Conservation (phyloP, 2,113 vertebrate genomes). For the Xenus cinereus region DNA sequence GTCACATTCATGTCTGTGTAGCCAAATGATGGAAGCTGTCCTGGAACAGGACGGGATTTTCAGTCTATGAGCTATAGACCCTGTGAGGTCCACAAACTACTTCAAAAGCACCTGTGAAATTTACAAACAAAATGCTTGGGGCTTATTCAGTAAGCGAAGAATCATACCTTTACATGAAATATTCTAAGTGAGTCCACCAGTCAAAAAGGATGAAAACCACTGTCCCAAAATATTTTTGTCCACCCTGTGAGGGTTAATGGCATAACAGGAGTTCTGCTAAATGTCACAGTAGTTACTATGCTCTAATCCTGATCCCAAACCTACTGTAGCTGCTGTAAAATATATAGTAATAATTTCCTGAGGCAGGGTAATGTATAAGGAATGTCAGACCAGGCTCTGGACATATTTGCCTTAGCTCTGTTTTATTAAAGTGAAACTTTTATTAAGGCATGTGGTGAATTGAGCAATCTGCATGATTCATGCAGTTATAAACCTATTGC, state of each 20-base stretch:
- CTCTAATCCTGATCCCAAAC: conserved; percentile 82
- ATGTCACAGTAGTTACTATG: conserved; percentile 83
- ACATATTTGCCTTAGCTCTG: conserved; percentile 81
- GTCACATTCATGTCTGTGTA: background rate
- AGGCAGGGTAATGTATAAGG: conserved; percentile 83
- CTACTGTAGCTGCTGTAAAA: conserved; percentile 83
- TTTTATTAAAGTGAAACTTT: conserved; percentile 88
- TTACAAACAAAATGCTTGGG: background rate
- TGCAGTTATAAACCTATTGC: conserved; percentile 78
- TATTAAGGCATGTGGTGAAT: conserved; percentile 86
- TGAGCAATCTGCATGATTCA: conserved; percentile 83
- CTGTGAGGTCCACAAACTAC: background rate
- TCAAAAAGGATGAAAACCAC: background rate
- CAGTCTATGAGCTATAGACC: background rate
- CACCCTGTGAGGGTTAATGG: conserved; percentile 64
- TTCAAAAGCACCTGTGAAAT: background rate
- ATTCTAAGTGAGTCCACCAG: background rate
- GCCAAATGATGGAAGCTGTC: background rate
- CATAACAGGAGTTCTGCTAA: conserved; percentile 78
- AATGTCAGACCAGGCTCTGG: conserved; percentile 82
- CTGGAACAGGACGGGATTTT: background rate
- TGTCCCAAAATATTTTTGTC: conserved; percentile 41
- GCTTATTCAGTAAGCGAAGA: background rate
- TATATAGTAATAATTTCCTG: conserved; percentile 89
- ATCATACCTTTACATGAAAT: background rate